phyloP scores from a whole-genome alignment of 2,797 vertebrate genomes.

The Hafferia zeledoni region DNA sequence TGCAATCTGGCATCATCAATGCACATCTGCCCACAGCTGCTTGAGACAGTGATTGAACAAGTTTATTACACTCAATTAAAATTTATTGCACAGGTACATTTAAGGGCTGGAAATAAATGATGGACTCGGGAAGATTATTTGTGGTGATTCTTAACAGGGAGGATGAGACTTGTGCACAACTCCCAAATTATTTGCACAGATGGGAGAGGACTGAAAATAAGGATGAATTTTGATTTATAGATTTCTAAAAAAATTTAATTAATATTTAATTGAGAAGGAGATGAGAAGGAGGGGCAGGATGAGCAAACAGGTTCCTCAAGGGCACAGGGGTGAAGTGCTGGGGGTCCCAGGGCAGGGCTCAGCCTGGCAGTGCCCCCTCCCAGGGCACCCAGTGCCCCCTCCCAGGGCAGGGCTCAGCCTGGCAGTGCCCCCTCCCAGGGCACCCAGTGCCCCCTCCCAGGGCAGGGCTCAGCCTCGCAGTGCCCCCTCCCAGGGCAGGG shows the following conservation, averaged over 20 bases:
- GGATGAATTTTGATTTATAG: neutral
- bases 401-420: too few relatives aligned
- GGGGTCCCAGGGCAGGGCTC: neutral
- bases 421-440: neutral
- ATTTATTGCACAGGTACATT: slow-evolving; percentile 9
- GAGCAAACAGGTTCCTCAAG: neutral
- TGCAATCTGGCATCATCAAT: neutral
- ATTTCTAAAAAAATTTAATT: too few relatives aligned
- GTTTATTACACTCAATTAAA: slow-evolving; percentile 19
- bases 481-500: neutral
- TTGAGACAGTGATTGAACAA: neutral
- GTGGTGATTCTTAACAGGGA: neutral
- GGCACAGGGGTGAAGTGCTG: neutral
- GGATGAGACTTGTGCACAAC: neutral
- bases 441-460: neutral
- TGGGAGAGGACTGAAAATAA: neutral
- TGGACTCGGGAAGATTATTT: neutral
- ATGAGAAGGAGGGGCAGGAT: neutral
- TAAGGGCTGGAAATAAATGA: neutral
- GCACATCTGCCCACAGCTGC: slow-evolving; percentile 16
- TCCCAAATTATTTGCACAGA: neutral
- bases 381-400: too few relatives aligned
- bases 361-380: neutral
- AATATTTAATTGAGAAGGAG: neutral
- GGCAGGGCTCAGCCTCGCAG: neutral